Percentiles rank a stretch among this genome's conserved stretches.
These are phyloP conservation scores for Epirrhoe tristata DNA, from an alignment of 2,888 invertebrate genomes.

Conservation along the genomic window DNA sequence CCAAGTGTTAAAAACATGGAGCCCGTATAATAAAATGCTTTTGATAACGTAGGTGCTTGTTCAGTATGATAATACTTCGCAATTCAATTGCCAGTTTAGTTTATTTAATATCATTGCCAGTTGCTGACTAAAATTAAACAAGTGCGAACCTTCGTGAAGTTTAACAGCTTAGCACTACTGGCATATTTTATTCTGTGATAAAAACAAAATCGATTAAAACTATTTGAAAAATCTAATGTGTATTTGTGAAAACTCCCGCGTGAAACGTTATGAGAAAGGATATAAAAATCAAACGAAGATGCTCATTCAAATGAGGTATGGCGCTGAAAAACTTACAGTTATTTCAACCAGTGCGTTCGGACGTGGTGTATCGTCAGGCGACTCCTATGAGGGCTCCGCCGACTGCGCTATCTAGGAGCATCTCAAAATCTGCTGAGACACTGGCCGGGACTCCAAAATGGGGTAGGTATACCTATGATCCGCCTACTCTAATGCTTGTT, in stretches of 20 bases:
- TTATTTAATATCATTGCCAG: slow-evolving; percentile 2
- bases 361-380: slow-evolving; percentile 69
- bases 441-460: slow-evolving; percentile 64
- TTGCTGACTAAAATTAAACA: slow-evolving; percentile 7
- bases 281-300: slow-evolving; percentile 47
- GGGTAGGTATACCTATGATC: slow-evolving; percentile 54
- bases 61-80: neutral
- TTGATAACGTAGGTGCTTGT: slow-evolving; percentile 15
- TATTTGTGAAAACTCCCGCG: neutral
- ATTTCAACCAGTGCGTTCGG: slow-evolving; percentile 67
- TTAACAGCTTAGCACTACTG: neutral
- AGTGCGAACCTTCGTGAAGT: neutral
- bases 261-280: slow-evolving; percentile 24
- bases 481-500: too few species aligned
- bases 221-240: slow-evolving; percentile 6
- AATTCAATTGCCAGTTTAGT: too few species aligned
- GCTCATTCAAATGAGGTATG: slow-evolving; percentile 58
- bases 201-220: neutral
- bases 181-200: neutral
- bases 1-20: slow-evolving; percentile 17
- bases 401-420: slow-evolving; percentile 65
- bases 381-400: slow-evolving; percentile 77
- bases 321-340: slow-evolving; percentile 76
- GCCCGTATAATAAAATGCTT: slow-evolving; percentile 26
- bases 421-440: slow-evolving; percentile 78